Conservation (phyloP, 1,140 invertebrate species). For the Microplitis mediator region DNA sequence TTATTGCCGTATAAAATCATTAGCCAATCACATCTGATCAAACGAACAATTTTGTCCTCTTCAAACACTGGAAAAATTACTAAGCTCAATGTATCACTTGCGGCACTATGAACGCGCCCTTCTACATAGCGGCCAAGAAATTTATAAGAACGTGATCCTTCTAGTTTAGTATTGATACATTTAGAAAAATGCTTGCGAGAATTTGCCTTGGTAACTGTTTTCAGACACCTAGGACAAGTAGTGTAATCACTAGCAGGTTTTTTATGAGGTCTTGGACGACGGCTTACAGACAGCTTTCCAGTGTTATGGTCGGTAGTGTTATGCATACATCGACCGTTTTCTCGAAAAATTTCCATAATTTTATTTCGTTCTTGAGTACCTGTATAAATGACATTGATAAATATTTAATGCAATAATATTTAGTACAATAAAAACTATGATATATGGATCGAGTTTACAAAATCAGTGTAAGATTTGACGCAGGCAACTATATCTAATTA, state of each 20-base stretch:
- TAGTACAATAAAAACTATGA: no score
- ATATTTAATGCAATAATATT: no score
- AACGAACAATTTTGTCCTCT: conserved; percentile 14
- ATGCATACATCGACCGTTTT: neutral
- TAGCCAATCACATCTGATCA: conserved; percentile 31
- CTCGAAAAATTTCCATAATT: neutral
- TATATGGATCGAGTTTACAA: no score
- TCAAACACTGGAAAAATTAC: conserved; percentile 21
- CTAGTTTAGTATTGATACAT: neutral
- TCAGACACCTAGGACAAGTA: no score
- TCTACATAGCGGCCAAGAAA: neutral
- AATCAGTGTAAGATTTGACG: no score
- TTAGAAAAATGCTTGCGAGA: no score
- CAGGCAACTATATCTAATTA: no score
- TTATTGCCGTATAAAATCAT: conserved; percentile 29
- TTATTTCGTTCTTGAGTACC: neutral
- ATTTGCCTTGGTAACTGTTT: no score
- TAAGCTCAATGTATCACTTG: conserved; percentile 1
- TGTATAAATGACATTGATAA: neutral
- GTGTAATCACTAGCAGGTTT: neutral
- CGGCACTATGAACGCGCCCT: conserved; percentile 14
- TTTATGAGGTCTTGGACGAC: neutral
- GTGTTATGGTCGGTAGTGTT: neutral
- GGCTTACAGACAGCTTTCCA: neutral
- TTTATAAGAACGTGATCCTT: neutral